Evolutionary conservation across 2,888 invertebrate species (phyloP), one percentile per base, ranked within the genome.

Genomic region (Mechanitis mazaeus): DNA sequence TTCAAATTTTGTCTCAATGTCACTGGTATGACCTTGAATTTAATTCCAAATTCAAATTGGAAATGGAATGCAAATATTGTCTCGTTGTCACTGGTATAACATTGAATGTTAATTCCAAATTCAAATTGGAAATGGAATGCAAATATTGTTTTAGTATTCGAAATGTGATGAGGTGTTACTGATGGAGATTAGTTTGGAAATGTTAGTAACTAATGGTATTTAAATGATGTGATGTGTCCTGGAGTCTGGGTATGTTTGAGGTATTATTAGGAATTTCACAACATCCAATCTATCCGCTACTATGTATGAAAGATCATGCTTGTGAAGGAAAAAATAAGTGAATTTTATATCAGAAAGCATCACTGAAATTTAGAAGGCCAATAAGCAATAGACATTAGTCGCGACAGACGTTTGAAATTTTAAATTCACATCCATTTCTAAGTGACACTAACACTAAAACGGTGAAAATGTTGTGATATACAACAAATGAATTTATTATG

Each of bases 231-330:
- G 70, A 72, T 70, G 75, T 78, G 80, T 83, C 70, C 59, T 74
- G 73, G 72, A 74, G 72, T 73, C 70, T 79, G 73, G 71, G 69
- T 68, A 73, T 78, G 77, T 79, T 68, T 76, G 76, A 73, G 74
- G 71, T 58, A 59, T 64, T 69, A 59, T 64, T 69, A 59, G 56
- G 71, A 73, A 66, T 70, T 72, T 75, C 68, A 84, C 82, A 84
- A 83, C 82, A 85, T 78, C 79, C 81, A 84, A 81, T 82, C 72
- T 71, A 80, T 74, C 73, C 75, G 75, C 83, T 85, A 85, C 76
- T 64, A 74, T 73, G 72, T 63, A 68, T 72, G 71, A 68, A 72
- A 72, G 73, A 72, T 69, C 87, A 87, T 87, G 87, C 87, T 75
- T 68, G 74, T 75, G 74, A 73, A 74, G 63, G 71, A 64, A 69